A percentile compares a stretch with the other conserved stretches of the same genome.
These are phyloP conservation scores for Crambe crambe DNA, from an alignment of 37 sponge, comb jelly and placozoan genomes.

Conservation along the genomic window DNA sequence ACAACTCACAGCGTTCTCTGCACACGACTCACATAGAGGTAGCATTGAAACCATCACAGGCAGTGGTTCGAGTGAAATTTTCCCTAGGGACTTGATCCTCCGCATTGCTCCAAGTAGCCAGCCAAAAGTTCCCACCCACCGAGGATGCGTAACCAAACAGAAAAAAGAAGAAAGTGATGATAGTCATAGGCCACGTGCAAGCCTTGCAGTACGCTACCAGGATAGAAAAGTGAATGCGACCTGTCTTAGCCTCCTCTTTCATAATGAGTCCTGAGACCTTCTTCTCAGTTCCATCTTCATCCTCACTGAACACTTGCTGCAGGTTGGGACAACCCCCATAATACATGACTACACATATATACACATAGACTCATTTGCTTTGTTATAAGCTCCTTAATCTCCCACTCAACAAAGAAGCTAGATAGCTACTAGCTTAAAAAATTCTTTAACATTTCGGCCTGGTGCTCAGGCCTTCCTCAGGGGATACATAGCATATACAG, in stretches of 20 bases:
- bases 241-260: conserved; percentile 76
- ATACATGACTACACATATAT: no score
- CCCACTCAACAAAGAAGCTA: no score
- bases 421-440: no score
- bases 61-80: not conserved
- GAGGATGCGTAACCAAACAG: conserved; percentile 27
- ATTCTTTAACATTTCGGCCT: no score
- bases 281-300: conserved; percentile 6
- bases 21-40: not conserved
- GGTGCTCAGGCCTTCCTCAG: no score
- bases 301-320: not conserved
- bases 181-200: conserved; percentile 18
- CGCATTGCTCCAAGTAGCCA: conserved; percentile 87
- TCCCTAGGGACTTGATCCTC: not conserved
- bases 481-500: no score
- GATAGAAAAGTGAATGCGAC: conserved; percentile 64
- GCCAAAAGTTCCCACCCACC: conserved; percentile 81
- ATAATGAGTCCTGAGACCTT: conserved; percentile 27
- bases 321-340: no score
- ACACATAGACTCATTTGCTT: no score
- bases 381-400: no score
- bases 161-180: conserved; percentile 49
- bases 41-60: not conserved
- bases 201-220: conserved; percentile 54
- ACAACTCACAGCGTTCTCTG: not conserved